A percentile compares a stretch with the other conserved stretches of the same genome.
Conservation (phyloP, 2,113 vertebrate genomes). For the Columba livia region DNA sequence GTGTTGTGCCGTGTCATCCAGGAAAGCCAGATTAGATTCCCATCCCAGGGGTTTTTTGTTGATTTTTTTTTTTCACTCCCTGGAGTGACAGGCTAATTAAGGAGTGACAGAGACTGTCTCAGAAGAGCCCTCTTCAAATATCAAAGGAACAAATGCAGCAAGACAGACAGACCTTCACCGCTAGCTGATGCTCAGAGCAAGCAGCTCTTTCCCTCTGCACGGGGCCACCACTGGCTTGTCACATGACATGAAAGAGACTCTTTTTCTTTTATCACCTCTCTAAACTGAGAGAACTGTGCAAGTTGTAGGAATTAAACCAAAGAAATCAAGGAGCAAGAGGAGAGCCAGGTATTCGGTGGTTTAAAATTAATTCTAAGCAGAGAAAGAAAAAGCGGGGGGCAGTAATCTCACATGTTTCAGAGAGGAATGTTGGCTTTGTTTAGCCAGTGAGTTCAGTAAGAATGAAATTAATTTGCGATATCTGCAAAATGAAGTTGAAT, state of each 20-base stretch:
- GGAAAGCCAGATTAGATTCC: constrained; percentile 46
- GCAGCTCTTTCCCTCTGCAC: constrained; percentile 11
- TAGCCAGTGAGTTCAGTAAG: constrained; percentile 15
- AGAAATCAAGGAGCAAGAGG: neutral
- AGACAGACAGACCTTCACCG: constrained; percentile 31
- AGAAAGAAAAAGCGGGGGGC: neutral
- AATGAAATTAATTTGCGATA: constrained; percentile 24
- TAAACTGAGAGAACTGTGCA: neutral
- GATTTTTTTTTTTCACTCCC: neutral
- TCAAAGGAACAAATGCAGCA: constrained; percentile 46
- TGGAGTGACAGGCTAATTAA: constrained; percentile 58
- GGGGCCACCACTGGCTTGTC: constrained; percentile 7
- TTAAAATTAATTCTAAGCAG: neutral
- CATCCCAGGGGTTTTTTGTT: neutral
- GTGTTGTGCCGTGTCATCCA: constrained; percentile 18
- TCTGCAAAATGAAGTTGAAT: neutral
- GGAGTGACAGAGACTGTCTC: constrained; percentile 24
- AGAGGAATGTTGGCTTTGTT: constrained; percentile 22
- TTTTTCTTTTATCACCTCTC: constrained; percentile 34
- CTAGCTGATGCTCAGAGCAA: neutral
- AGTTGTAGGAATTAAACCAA: neutral
- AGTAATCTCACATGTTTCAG: neutral
- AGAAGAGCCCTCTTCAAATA: constrained; percentile 55
- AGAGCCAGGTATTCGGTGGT: neutral
- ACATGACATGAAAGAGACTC: constrained; percentile 27